Conservation (phyloP, 2,888 invertebrate species). For the Stenodera caucasica region DNA sequence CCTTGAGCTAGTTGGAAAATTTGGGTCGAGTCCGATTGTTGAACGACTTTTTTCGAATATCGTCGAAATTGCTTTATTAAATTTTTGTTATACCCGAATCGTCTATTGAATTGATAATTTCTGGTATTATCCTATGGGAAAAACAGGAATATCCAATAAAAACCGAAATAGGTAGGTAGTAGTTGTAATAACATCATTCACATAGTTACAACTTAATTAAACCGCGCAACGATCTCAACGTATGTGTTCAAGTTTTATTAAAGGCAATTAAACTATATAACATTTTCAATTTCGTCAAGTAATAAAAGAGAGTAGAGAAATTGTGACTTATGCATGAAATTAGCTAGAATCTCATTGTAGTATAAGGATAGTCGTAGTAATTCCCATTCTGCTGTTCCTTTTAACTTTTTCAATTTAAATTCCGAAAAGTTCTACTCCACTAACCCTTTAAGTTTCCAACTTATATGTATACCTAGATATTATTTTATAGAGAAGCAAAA, state of each 20-base stretch:
- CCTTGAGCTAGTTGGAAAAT: too few species aligned
- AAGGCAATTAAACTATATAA: slow-evolving; percentile 51
- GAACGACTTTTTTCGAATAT: too few species aligned
- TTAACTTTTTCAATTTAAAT: slow-evolving; percentile 29
- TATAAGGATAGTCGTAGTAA: background rate
- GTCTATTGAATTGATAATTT: background rate
- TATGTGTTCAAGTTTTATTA: slow-evolving; percentile 50
- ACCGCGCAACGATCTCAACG: slow-evolving; percentile 42
- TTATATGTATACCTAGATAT: background rate
- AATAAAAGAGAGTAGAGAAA: slow-evolving; percentile 40
- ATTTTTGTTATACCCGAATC: too few species aligned
- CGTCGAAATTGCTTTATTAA: too few species aligned
- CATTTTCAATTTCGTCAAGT: slow-evolving; percentile 50
- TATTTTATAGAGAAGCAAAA: background rate
- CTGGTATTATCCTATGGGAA: slow-evolving; percentile 11
- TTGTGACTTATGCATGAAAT: slow-evolving; percentile 42
- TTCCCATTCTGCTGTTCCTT: background rate
- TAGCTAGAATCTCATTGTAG: slow-evolving; percentile 30
- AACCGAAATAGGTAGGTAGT: slow-evolving; percentile 40
- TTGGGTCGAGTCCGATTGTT: too few species aligned
- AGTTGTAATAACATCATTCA: slow-evolving; percentile 43
- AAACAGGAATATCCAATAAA: slow-evolving; percentile 46
- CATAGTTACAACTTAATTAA: slow-evolving; percentile 52
- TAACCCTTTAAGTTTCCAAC: background rate
- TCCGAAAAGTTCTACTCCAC: background rate